These are phyloP conservation scores for Aurelia sp. DNA, from an alignment of 30 jellyfish, hydroid and myxozoan species.

Conservation along the genomic window DNA sequence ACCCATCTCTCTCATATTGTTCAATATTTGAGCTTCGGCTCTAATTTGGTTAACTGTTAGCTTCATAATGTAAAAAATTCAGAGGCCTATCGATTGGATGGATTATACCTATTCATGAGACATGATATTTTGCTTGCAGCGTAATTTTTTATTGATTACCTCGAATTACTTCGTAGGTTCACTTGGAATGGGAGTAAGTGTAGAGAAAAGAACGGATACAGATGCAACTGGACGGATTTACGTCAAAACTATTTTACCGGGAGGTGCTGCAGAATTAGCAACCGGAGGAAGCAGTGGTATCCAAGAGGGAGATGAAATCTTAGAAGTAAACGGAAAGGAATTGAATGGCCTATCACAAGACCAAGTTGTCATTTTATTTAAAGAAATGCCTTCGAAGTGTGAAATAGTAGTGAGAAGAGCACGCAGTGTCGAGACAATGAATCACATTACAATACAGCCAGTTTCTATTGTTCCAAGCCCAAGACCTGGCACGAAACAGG, in stretches of 20 bases:
- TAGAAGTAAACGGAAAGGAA: conserved; percentile 75
- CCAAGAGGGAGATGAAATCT: conserved; percentile 87
- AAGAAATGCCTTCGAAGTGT: conserved; percentile 83
- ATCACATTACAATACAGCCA: conserved; percentile 59
- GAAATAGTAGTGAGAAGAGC: conserved; percentile 54
- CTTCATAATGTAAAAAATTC: too few relatives aligned
- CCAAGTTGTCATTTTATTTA: conserved; percentile 70
- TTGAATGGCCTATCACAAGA: conserved; percentile 70
- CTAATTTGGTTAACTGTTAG: too few relatives aligned
- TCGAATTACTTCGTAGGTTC: conserved; percentile 55
- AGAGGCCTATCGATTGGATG: too few relatives aligned
- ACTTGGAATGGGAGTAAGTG: conserved; percentile 92
- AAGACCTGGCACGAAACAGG: conserved; percentile 1
- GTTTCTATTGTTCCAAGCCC: conserved; percentile 58
- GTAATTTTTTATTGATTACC: too few relatives aligned
- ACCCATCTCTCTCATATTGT: too few relatives aligned
- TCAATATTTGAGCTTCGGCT: too few relatives aligned
- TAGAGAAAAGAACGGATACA: conserved; percentile 59
- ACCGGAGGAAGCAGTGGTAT: conserved; percentile 89
- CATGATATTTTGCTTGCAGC: too few relatives aligned
- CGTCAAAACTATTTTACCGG: conserved; percentile 83
- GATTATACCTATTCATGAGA: too few relatives aligned
- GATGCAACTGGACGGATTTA: conserved; percentile 75
- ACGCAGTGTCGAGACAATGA: conserved; percentile 8
- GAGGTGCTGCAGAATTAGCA: conserved; percentile 92